Evolutionary conservation across 2,113 vertebrate species (phyloP), one percentile per base, ranked within the genome.

Genomic region (Gambusia holbrooki): DNA sequence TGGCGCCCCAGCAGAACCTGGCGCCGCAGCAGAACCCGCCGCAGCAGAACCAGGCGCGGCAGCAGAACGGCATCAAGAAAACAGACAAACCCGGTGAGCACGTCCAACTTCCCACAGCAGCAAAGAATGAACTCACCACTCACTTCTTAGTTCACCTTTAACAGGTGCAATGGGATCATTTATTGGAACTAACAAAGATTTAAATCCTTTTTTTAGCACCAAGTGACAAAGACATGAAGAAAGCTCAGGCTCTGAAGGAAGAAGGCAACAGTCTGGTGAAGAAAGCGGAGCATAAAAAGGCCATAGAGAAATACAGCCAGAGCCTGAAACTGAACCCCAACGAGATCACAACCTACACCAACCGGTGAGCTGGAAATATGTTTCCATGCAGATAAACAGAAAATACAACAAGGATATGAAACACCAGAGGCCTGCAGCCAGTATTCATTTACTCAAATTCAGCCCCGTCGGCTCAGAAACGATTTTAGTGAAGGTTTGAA

Each of bases 211-310:
- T 19, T 1, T 35, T 77, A 91, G 91, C 76, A 76, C 81, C 73
- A 61, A 88, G 84, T 32, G 89, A 91, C 63, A 92, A 90, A 83
- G 88, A 89, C 73, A 10, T 58, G 0, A 96, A 95, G 88, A 95
- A 86, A 92, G 96, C 92, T 71, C 95, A 71, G 79, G 19, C 66
- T 51, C 93, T 98, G 83, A 99, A 97, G 81, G 95, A 97, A 73
- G 96, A 97, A 93, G 97, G 97, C 78, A 99, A 99, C 82, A 93
- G 93, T 66, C 92, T 97, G 85, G 97, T 99, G 84, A 97, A 97
- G 94, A 97, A 96, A 77, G 95, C 96, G 78, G 95, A 96, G 77
- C 93, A 96, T 88, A 96, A 95, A 87, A 95, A 93, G 90, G 97
- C 96, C 45, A 85, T 95, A 25, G 96, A 98, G 76, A 99, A 98